Evolutionary conservation across 2,888 invertebrate species (phyloP).

Genomic region (Scrobipalpa costella): DNA sequence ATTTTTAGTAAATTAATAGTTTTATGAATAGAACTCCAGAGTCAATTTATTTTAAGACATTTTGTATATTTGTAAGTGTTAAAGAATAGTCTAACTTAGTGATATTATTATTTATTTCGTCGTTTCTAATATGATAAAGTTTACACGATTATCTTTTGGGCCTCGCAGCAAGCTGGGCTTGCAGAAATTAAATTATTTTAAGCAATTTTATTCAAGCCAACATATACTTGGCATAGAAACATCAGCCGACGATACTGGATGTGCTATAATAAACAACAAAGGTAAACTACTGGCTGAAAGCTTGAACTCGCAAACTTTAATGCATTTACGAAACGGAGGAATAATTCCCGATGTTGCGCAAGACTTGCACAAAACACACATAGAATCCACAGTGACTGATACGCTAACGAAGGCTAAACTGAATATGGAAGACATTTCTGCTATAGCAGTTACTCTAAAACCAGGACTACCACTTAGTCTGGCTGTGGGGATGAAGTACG

Average conservation of each 20-base stretch:
- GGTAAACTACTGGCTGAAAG: slow-evolving; percentile 91
- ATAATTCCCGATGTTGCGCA: slow-evolving; percentile 95
- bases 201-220: neutral
- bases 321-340: slow-evolving; percentile 90
- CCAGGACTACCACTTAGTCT: slow-evolving; percentile 92
- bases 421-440: slow-evolving; percentile 86
- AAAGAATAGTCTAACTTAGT: no score
- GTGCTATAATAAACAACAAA: slow-evolving; percentile 89
- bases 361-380: slow-evolving; percentile 89
- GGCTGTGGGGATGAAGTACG: slow-evolving; percentile 90
- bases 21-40: neutral
- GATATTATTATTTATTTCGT: neutral
- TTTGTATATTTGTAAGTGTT: no score
- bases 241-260: slow-evolving; percentile 98
- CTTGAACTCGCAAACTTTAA: slow-evolving; percentile 88
- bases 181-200: neutral
- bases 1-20: neutral
- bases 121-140: slow-evolving; percentile 22
- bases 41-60: no score
- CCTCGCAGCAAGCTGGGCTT: neutral
- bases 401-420: slow-evolving; percentile 85
- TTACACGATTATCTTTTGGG: slow-evolving; percentile 13
- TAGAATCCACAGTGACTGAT: slow-evolving; percentile 86
- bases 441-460: slow-evolving; percentile 93
- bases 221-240: slow-evolving; percentile 96